phyloP scores from a whole-genome alignment of 2,113 vertebrate genomes.

The Leuciscus idus region DNA sequence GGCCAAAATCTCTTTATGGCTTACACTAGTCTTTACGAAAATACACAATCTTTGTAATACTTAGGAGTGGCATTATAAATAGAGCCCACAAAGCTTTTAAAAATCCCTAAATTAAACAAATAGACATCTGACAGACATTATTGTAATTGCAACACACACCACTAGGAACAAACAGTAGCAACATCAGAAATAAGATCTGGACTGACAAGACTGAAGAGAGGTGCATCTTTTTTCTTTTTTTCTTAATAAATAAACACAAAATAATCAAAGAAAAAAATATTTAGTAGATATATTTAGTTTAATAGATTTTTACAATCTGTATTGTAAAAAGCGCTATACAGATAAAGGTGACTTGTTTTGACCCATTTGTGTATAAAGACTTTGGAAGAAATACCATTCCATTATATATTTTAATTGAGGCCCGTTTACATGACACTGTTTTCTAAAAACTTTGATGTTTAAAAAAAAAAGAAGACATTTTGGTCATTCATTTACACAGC shows the following conservation, averaged over 20 bases:
- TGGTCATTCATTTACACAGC: no score
- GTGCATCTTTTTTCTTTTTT: neutral
- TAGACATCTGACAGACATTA: conserved; percentile 2
- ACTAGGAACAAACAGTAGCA: neutral
- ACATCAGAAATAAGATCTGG: neutral
- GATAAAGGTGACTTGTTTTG: no score
- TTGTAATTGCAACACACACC: neutral
- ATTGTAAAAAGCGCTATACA: no score
- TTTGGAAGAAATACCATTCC: no score
- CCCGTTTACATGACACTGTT: no score
- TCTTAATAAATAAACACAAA: neutral
- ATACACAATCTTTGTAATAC: neutral
- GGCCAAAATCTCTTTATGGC: conserved; percentile 1
- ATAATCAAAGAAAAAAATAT: neutral
- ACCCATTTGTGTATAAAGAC: no score
- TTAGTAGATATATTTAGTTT: no score
- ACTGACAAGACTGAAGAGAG: neutral
- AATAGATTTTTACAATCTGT: no score
- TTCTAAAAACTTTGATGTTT: no score
- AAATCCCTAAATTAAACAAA: conserved; percentile 8
- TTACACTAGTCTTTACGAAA: neutral
- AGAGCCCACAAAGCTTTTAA: conserved; percentile 11
- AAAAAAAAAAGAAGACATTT: no score
- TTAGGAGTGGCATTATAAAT: neutral
- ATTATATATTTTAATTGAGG: no score